These are phyloP conservation scores for Hucho hucho DNA, from an alignment of 2,113 vertebrate genomes.

Conservation along the genomic window DNA sequence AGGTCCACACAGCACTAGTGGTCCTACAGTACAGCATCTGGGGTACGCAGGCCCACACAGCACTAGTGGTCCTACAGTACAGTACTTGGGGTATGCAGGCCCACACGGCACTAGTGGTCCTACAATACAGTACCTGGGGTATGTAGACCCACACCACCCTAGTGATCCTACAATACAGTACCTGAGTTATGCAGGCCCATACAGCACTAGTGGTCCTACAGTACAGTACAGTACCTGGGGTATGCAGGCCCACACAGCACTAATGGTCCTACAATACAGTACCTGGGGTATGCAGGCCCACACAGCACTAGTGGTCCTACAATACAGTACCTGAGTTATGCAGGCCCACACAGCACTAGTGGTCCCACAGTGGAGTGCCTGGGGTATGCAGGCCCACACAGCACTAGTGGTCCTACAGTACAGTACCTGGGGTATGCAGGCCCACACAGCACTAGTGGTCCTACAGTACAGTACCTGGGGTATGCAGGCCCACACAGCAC, in stretches of 20 bases:
- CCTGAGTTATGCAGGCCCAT: constrained; percentile 87
- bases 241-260: constrained; percentile 91
- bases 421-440: constrained; percentile 89
- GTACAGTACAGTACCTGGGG: constrained; percentile 11
- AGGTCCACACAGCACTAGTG: no score
- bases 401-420: constrained; percentile 93
- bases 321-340: constrained; percentile 68
- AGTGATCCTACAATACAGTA: no score
- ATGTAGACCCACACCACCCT: constrained; percentile 87
- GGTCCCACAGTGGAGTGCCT: constrained; percentile 77
- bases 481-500: constrained; percentile 93
- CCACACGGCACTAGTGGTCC: neutral
- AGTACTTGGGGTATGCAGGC: no score
- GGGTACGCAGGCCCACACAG: no score
- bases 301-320: constrained; percentile 96
- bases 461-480: constrained; percentile 84
- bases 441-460: constrained; percentile 96
- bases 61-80: no score
- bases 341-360: constrained; percentile 93
- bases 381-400: constrained; percentile 90
- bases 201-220: constrained; percentile 96
- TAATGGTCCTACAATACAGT: no score
- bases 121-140: constrained; percentile 67
- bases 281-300: constrained; percentile 87
- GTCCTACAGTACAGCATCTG: no score